Percentiles rank a stretch among this genome's conserved stretches.
Conservation (phyloP, 2,888 invertebrate genomes). For the Drosophila anomalata region DNA sequence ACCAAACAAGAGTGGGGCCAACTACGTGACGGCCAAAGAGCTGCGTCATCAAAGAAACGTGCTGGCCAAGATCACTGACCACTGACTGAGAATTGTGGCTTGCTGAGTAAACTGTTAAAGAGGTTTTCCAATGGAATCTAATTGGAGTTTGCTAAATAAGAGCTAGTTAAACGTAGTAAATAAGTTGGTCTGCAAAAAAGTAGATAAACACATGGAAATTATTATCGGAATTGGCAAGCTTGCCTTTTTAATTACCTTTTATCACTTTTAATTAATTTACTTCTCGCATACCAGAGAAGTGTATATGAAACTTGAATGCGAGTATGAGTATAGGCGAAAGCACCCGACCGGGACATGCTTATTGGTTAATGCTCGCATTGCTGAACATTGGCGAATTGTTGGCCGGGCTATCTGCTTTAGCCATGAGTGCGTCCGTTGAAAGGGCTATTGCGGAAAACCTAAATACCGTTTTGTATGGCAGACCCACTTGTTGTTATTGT, state of each 20-base stretch:
- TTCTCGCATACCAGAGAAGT: not conserved
- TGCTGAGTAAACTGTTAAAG: not conserved
- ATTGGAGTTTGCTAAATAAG: not conserved
- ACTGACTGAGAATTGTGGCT: slow-evolving; percentile 10
- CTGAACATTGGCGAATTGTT: slow-evolving; percentile 19
- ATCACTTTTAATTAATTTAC: slow-evolving; percentile 1
- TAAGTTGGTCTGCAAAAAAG: not conserved
- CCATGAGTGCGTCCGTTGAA: slow-evolving; percentile 77
- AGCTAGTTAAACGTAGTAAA: too few species aligned
- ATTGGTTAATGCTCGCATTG: slow-evolving; percentile 30
- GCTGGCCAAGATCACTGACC: slow-evolving; percentile 26
- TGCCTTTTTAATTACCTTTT: not conserved
- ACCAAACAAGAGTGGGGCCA: slow-evolving; percentile 6
- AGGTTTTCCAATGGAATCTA: not conserved
- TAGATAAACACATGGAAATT: not conserved
- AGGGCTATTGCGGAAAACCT: slow-evolving; percentile 63
- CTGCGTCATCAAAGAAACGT: slow-evolving; percentile 33
- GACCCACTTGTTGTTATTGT: slow-evolving; percentile 62
- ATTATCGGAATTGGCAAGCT: not conserved
- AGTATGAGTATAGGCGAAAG: not conserved
- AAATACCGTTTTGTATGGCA: slow-evolving; percentile 67
- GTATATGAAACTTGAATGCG: not conserved
- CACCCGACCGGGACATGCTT: slow-evolving; percentile 7
- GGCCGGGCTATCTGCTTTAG: slow-evolving; percentile 66
- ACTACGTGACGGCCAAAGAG: slow-evolving; percentile 7